Evolutionary conservation across 2,888 invertebrate species (phyloP), one percentile per base, ranked within the genome.

Genomic region (Coremacera marginata): DNA sequence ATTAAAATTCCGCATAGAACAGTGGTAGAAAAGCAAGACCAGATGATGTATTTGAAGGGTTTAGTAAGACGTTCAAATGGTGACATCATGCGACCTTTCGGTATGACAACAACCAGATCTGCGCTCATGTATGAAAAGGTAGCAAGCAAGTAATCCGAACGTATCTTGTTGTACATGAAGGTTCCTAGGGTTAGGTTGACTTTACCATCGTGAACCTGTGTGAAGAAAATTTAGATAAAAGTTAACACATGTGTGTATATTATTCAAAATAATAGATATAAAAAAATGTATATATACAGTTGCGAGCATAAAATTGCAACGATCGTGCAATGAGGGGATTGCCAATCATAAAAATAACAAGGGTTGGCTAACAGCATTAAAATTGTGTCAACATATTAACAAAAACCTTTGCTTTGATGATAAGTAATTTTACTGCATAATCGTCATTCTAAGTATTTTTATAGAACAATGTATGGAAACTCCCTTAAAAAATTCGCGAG

Each of bases 21-120:
- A 65, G 84, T 84, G 0, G 77, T 75, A 49, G 83, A 68, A 0
- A 87, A 22, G 63, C 86, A 87, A 0, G 83, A 77, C 88, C 88
- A 88, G 8, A 86, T 83, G 5, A 84, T 82, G 55, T 81, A 78
- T 3, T 83, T 83, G n/a, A 88, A 85, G 0, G 88, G 88, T 9
- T 83, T 86, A 5, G 79, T 81, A 3, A 88, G 79, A 0, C 88
- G 84, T 73, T 85, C 76, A 49, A 87, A 78, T 0, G 88, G 82
- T 11, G 84, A 79, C 79, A 88, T 76, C 0, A 77, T 77, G 0
- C 68, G 79, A 0, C 88, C 88, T 0, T 79, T 68, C 0, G 88
- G 88, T 37, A 88, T 80, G 49, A 81, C 81, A 0, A 87, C 80
- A 1, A 86, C 79, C 1, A 87, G 80, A 0, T 85, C 83, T 34